phyloP scores from a whole-genome alignment of 2,113 vertebrate genomes.

The Papio anubis region DNA sequence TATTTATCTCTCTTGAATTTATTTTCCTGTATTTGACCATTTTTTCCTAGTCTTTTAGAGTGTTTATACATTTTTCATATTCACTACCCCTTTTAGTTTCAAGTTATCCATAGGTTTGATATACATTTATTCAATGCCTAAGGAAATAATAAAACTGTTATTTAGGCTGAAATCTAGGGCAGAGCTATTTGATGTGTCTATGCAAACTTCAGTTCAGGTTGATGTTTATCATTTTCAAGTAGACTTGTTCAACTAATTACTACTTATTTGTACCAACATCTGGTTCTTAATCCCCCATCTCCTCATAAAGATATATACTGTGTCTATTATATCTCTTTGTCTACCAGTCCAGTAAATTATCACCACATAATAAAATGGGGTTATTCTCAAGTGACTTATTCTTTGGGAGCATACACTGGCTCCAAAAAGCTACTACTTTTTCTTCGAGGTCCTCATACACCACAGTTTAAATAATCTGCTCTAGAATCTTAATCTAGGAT shows the following conservation, averaged over 20 bases:
- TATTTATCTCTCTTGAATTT: constrained; percentile 8
- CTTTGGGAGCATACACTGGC: background rate
- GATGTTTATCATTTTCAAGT: background rate
- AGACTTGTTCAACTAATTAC: background rate
- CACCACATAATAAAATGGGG: background rate
- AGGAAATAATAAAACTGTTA: background rate
- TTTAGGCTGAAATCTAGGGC: background rate
- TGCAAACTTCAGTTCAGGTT: background rate
- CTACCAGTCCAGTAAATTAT: background rate
- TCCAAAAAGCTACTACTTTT: background rate
- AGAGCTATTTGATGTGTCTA: background rate
- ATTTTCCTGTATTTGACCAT: background rate
- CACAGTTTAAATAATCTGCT: background rate
- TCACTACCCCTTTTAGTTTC: background rate
- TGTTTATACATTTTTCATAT: background rate
- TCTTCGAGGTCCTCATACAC: background rate
- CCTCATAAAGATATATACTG: background rate
- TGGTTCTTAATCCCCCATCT: background rate
- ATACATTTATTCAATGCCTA: background rate
- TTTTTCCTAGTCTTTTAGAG: background rate
- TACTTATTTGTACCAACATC: background rate
- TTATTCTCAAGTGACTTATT: background rate
- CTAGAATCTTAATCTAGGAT: background rate
- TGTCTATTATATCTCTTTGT: background rate
- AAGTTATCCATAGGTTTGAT: background rate